Evolutionary conservation across 2,888 invertebrate genomes (phyloP).

Genomic region (Tetragnatha montana): DNA sequence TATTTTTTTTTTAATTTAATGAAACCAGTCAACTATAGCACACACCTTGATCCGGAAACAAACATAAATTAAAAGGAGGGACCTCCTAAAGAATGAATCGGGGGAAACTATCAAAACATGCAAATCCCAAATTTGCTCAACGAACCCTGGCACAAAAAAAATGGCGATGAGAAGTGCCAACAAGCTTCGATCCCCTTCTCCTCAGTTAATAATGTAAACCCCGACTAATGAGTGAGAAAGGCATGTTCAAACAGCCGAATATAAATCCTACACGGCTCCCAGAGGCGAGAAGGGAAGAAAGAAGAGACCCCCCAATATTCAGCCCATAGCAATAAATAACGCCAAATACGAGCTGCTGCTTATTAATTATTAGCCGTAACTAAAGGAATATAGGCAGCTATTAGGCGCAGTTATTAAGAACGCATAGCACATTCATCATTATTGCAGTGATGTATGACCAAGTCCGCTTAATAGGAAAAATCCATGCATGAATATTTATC

Average conservation of each 20-base stretch:
- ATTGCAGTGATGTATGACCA: constrained; percentile 43
- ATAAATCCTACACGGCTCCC: constrained; percentile 29
- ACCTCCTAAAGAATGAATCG: no score
- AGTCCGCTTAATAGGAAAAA: constrained; percentile 50
- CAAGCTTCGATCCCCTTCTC: not conserved
- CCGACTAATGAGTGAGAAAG: constrained; percentile 20
- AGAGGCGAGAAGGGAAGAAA: constrained; percentile 16
- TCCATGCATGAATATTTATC: constrained; percentile 66
- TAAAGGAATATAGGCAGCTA: constrained; percentile 40
- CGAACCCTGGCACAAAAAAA: not conserved
- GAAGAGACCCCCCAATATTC: constrained; percentile 25
- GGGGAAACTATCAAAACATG: not conserved
- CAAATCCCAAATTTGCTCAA: not conserved
- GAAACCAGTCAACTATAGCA: no score
- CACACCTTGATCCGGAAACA: no score
- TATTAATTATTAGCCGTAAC: constrained; percentile 59
- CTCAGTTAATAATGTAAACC: constrained; percentile 40
- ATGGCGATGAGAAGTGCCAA: not conserved
- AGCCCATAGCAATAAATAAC: constrained; percentile 48
- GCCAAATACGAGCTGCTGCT: constrained; percentile 14
- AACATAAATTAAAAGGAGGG: no score
- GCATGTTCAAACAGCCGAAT: constrained; percentile 6
- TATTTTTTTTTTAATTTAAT: not conserved
- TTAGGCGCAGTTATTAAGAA: constrained; percentile 49
- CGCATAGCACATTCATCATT: constrained; percentile 19